phyloP scores from a whole-genome alignment of 2,888 invertebrate genomes.

The Drosophila lacicola region DNA sequence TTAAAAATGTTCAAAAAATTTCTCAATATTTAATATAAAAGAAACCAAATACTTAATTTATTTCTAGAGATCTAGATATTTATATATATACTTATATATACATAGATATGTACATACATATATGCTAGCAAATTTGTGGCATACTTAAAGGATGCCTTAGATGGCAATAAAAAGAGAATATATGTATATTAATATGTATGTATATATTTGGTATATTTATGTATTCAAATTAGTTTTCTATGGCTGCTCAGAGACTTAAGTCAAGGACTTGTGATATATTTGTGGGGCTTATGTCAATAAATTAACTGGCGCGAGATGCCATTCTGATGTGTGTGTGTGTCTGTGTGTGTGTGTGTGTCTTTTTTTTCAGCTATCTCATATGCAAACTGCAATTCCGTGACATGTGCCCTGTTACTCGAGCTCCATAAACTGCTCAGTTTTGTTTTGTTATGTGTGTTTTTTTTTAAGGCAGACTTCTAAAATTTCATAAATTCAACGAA shows the following conservation, averaged over 20 bases:
- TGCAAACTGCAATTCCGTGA: conserved; percentile 69
- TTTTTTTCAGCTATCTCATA: conserved; percentile 41
- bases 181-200: no score
- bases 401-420: conserved; percentile 69
- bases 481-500: conserved; percentile 81
- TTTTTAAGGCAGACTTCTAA: conserved; percentile 58
- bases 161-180: not conserved
- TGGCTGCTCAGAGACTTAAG: not conserved
- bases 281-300: conserved; percentile 35
- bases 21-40: no score
- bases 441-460: not conserved
- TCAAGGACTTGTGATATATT: not conserved
- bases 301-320: conserved; percentile 40
- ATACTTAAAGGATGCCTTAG: conserved; percentile 28
- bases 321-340: conserved; percentile 10
- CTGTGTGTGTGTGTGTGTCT: conserved; percentile 10
- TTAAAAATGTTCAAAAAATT: no score
- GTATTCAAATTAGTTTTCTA: not conserved
- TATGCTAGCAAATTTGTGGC: conserved; percentile 1
- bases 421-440: conserved; percentile 34
- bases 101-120: not conserved
- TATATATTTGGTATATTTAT: not conserved
- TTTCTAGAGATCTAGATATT: no score
- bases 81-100: not conserved
- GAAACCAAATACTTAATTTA: no score